These are phyloP conservation scores for Watsonalla binaria DNA, from an alignment of 2,888 invertebrate genomes.

Conservation along the genomic window DNA sequence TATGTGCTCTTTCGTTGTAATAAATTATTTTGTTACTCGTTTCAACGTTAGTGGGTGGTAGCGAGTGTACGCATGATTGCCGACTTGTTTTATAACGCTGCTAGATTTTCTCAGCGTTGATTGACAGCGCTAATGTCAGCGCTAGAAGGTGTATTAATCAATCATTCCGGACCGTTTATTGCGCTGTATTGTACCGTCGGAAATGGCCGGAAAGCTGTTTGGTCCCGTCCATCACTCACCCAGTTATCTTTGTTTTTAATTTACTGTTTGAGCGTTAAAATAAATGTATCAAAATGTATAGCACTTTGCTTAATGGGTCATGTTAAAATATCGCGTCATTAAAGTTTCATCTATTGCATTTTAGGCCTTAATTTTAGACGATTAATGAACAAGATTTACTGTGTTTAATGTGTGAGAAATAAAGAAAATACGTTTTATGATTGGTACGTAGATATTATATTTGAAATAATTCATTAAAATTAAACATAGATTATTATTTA, in stretches of 20 bases:
- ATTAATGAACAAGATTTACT: not conserved
- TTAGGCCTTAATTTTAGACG: not conserved
- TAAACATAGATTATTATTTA: conserved; percentile 75
- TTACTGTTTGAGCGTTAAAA: conserved; percentile 12
- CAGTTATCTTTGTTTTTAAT: conserved; percentile 40
- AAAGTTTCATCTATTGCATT: not conserved
- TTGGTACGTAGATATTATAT: conserved; percentile 72
- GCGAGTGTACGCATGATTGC: conserved; percentile 50
- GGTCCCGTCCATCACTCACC: conserved; percentile 43
- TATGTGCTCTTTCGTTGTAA: conserved; percentile 58
- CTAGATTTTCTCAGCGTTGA: conserved; percentile 45
- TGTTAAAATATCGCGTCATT: not conserved
- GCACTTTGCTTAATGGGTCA: not conserved
- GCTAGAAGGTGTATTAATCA: conserved; percentile 64
- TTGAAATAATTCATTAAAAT: conserved; percentile 72
- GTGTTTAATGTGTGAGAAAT: conserved; percentile 11
- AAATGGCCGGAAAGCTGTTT: conserved; percentile 45
- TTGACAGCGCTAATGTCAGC: conserved; percentile 64
- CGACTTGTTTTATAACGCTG: conserved; percentile 56
- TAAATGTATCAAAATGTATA: not conserved
- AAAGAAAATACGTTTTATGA: conserved; percentile 41
- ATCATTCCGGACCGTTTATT: conserved; percentile 58
- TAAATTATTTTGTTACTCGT: conserved; percentile 61
- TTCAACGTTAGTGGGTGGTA: conserved; percentile 53
- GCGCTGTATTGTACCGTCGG: conserved; percentile 41